Conservation (phyloP, 1,140 invertebrate genomes). For the Drosophila albomicans region DNA sequence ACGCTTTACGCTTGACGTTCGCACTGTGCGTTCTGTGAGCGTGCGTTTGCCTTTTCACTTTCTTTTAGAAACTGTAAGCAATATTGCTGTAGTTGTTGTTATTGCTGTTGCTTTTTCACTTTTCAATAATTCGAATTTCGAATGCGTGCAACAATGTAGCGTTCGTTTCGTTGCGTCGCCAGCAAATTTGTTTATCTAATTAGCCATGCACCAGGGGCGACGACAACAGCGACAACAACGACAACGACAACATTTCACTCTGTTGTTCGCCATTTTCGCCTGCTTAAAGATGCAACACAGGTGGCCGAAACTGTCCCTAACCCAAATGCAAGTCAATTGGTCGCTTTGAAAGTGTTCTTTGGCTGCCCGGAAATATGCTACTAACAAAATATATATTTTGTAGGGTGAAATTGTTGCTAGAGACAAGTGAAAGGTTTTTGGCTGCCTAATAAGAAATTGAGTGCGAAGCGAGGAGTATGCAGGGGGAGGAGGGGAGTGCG, state of each 20-base stretch:
- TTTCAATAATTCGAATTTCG: constrained; percentile 79
- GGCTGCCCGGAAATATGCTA: constrained; percentile 3
- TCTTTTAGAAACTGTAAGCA: constrained; percentile 75
- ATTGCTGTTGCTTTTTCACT: constrained; percentile 51
- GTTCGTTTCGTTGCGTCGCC: not conserved
- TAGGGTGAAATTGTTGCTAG: constrained; percentile 25
- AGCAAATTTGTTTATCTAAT: constrained; percentile 81
- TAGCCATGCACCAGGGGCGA: constrained; percentile 70
- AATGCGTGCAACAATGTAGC: constrained; percentile 78
- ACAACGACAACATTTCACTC: constrained; percentile 60
- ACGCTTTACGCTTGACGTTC: constrained; percentile 49
- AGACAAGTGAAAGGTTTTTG: constrained; percentile 31
- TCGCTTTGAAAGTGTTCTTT: constrained; percentile 71
- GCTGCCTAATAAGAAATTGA: constrained; percentile 16
- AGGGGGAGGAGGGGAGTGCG: constrained; percentile 27
- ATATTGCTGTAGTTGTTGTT: constrained; percentile 17
- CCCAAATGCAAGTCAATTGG: constrained; percentile 67
- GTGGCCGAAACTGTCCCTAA: constrained; percentile 72
- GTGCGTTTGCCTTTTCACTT: constrained; percentile 70
- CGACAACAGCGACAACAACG: constrained; percentile 9
- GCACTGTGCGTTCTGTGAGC: constrained; percentile 66
- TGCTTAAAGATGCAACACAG: constrained; percentile 67
- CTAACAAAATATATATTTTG: not conserved
- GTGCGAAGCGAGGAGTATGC: not conserved
- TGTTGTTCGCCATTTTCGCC: constrained; percentile 60